Base-by-base conservation (phyloP, 1,140 invertebrate genomes). In the Palaemon carinicauda region DNA sequence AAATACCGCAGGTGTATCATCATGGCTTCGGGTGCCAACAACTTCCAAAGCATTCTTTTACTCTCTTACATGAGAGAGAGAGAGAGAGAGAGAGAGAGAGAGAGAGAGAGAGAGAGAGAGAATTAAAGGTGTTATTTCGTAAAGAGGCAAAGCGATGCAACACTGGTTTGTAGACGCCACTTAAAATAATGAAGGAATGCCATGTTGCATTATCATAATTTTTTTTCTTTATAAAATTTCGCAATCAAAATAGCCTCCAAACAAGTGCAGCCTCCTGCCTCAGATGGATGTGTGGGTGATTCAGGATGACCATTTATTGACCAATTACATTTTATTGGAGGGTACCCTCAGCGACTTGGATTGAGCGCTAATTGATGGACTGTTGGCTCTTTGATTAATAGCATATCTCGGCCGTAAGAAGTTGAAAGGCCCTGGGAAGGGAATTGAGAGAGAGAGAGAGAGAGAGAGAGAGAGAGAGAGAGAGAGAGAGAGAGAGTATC, bases 341-440 rank as follows among this genome's bases (percentile, higher is more conserved):
- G n/a, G 83, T 21, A 21, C 19, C 31, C 83, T 80, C 79, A 80
- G 77, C 27, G 83, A 80, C 83, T 53, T 53, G 83, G 83, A 73
- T 80, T 80, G 83, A 80, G 29, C 31, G 56, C 77, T 86, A 86
- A 86, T 86, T 86, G 83, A 86, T 78, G 79, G 83, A 86, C 83
- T 77, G 80, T 12, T 86, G 83, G 77, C 77, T 79, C 83, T 50
- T 80, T 86, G 75, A 86, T 86, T 86, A 86, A 86, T 86, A 51
- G 75, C 31, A 52, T 21, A 29, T 80, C n/a, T 24, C 12, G 15
- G 24, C 50, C 53, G 21, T n/a, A 1, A 19, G 27, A 27, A 1
- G n/a, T 65, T 65, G 56, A 27, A n/a, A 24, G 17, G 12, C 75
- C 19, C 51, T 12, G 51, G 56, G 73, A 74, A 41, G 50, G 82